Percentiles rank a stretch among this genome's conserved stretches.
phyloP scores from a whole-genome alignment of 2,888 invertebrate genomes.

The Adineta ricciae region DNA sequence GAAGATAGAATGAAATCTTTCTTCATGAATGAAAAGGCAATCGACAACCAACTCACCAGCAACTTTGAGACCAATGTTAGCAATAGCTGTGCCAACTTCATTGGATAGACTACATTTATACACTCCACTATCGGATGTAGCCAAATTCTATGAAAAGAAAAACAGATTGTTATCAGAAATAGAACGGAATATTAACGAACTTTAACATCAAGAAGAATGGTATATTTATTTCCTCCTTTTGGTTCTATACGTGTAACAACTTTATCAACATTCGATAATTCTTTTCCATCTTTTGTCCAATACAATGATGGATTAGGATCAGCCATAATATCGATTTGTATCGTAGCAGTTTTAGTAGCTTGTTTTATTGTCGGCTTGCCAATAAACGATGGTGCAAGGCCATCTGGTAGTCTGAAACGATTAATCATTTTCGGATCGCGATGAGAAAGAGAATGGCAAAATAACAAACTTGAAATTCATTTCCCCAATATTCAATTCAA shows the following conservation, averaged over 20 bases:
- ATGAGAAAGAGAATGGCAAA: background rate
- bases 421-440: slow-evolving; percentile 19
- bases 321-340: slow-evolving; percentile 90
- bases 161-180: background rate
- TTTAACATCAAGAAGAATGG: slow-evolving; percentile 80
- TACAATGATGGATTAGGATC: slow-evolving; percentile 85
- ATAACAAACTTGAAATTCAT: background rate
- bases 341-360: slow-evolving; percentile 72
- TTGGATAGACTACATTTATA: slow-evolving; percentile 66
- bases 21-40: background rate
- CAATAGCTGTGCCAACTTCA: slow-evolving; percentile 31
- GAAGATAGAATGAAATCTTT: background rate
- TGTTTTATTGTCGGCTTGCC: slow-evolving; percentile 98
- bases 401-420: slow-evolving; percentile 37
- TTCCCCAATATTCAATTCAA: slow-evolving; percentile 65
- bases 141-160: slow-evolving; percentile 16
- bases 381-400: slow-evolving; percentile 74
- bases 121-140: slow-evolving; percentile 69
- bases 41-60: background rate
- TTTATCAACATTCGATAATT: slow-evolving; percentile 63
- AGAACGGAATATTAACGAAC: slow-evolving; percentile 38
- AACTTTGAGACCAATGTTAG: slow-evolving; percentile 10
- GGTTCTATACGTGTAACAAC: slow-evolving; percentile 81
- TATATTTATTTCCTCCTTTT: slow-evolving; percentile 76
- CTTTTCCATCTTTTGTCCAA: slow-evolving; percentile 71